Percentiles rank a stretch among this genome's conserved stretches.
These are phyloP conservation scores for Lissonota sp. DNA, from an alignment of 2,888 invertebrate species.

Conservation along the genomic window DNA sequence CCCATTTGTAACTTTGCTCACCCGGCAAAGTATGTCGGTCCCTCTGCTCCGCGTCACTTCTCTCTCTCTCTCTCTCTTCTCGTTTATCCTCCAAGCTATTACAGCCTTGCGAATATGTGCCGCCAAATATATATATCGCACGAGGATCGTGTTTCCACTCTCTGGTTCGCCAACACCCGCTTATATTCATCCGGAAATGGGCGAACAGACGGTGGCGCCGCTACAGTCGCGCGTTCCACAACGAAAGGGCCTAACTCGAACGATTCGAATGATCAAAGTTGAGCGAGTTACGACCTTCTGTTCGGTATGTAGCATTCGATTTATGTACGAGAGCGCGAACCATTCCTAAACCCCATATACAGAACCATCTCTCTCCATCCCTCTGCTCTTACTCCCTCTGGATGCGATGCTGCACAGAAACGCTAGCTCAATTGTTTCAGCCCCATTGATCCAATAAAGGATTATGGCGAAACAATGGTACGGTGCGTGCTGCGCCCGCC, in stretches of 20 bases:
- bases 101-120: slow-evolving; percentile 14
- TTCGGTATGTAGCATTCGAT: background rate
- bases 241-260: slow-evolving; percentile 10
- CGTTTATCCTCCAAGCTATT: slow-evolving; percentile 34
- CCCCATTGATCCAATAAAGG: slow-evolving; percentile 83
- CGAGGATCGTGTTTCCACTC: slow-evolving; percentile 48
- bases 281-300: slow-evolving; percentile 5
- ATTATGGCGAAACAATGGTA: slow-evolving; percentile 82
- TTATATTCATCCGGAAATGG: slow-evolving; percentile 57
- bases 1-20: slow-evolving; percentile 83
- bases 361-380: slow-evolving; percentile 37
- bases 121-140: slow-evolving; percentile 6
- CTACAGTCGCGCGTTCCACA: background rate
- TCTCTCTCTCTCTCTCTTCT: slow-evolving; percentile 33
- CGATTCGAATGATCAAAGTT: background rate
- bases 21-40: slow-evolving; percentile 80
- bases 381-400: slow-evolving; percentile 25
- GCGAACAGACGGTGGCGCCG: slow-evolving; percentile 2
- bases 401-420: slow-evolving; percentile 56
- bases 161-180: slow-evolving; percentile 24
- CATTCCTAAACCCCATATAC: slow-evolving; percentile 27
- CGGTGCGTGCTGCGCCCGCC: slow-evolving; percentile 68
- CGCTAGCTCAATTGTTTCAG: slow-evolving; percentile 83
- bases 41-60: slow-evolving; percentile 13
- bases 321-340: background rate